These are phyloP conservation scores for Malthinus seriepunctatus DNA, from an alignment of 2,888 invertebrate species.

Conservation along the genomic window DNA sequence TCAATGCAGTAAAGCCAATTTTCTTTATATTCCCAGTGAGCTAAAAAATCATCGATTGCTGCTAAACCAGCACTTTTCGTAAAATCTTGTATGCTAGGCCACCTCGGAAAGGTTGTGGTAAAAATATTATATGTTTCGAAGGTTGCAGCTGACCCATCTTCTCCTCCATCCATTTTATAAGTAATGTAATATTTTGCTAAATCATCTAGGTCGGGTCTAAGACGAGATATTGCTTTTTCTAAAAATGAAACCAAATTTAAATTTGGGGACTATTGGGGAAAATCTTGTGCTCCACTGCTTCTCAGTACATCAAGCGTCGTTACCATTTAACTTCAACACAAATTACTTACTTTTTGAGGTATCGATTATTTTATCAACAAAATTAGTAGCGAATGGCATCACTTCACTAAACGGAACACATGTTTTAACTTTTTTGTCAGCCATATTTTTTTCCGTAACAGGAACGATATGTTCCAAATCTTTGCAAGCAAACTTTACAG, in stretches of 20 bases:
- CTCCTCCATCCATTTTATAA: neutral
- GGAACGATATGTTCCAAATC: too few species aligned
- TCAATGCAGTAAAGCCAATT: constrained; percentile 41
- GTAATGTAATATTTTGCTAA: too few species aligned
- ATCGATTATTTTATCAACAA: constrained; percentile 10
- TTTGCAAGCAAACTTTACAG: neutral
- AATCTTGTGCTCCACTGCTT: too few species aligned
- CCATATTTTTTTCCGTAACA: neutral
- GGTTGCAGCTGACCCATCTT: neutral
- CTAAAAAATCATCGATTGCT: constrained; percentile 35
- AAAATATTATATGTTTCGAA: too few species aligned
- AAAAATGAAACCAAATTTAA: too few species aligned
- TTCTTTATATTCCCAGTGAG: constrained; percentile 38
- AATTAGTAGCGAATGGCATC: constrained; percentile 8
- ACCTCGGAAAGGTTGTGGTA: constrained; percentile 6
- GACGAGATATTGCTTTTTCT: too few species aligned
- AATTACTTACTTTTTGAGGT: constrained; percentile 10
- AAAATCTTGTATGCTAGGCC: constrained; percentile 40
- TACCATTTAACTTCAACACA: neutral
- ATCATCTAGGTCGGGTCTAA: too few species aligned
- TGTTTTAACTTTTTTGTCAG: neutral
- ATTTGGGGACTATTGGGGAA: too few species aligned
- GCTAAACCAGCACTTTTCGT: constrained; percentile 32
- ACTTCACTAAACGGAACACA: constrained; percentile 8
- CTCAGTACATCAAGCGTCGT: too few species aligned